phyloP scores from a whole-genome alignment of 1,140 invertebrate genomes.

The Pogonomyrmex barbatus region DNA sequence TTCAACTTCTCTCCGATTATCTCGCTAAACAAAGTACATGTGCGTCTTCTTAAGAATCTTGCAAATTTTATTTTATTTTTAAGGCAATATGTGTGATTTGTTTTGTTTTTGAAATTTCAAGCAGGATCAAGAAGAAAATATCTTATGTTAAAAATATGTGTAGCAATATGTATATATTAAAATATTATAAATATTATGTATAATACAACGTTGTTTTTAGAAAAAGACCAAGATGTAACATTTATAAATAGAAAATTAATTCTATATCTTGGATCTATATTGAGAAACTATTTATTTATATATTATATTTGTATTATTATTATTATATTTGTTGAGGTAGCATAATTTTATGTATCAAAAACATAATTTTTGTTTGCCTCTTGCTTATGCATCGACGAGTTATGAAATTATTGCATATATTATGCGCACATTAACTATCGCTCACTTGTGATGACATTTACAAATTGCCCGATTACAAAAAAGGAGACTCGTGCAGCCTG shows the following conservation, averaged over 20 bases:
- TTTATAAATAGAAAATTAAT: background rate
- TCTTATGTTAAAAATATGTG: background rate
- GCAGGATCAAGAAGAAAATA: background rate
- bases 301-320: background rate
- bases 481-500: background rate
- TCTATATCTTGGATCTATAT: background rate
- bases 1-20: constrained; percentile 19
- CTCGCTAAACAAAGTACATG: background rate
- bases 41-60: background rate
- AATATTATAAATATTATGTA: background rate
- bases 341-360: constrained; percentile 32
- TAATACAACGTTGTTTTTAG: background rate
- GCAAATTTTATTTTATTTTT: background rate
- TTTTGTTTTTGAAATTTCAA: background rate
- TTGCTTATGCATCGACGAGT: constrained; percentile 18
- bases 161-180: background rate
- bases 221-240: background rate
- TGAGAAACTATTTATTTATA: background rate
- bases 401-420: constrained; percentile 41
- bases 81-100: background rate
- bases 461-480: background rate
- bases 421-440: background rate
- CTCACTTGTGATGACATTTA: background rate
- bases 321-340: constrained; percentile 23
- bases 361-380: constrained; percentile 32